Percentiles rank a stretch among this genome's conserved stretches.
Evolutionary conservation across 2,113 vertebrate genomes (phyloP).

Genomic region (Marmota flaviventris): DNA sequence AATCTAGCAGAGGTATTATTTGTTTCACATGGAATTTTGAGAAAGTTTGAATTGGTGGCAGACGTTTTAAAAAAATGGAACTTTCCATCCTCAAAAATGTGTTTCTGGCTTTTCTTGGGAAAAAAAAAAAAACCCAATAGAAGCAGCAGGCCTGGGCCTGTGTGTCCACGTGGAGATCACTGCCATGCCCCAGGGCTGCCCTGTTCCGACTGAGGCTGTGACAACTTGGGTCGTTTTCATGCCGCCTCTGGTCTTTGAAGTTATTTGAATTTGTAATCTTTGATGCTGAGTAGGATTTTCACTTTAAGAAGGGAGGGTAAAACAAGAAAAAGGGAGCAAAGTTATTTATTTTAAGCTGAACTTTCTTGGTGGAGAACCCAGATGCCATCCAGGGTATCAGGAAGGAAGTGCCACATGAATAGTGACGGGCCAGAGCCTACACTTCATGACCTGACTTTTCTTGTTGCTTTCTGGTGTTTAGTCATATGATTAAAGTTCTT

Average conservation of each 20-base stretch:
- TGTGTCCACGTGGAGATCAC: too few relatives aligned
- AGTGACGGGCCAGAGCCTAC: not conserved
- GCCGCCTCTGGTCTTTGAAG: rapidly evolving
- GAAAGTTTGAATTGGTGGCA: not conserved
- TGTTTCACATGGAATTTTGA: not conserved
- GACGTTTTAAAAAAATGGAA: not conserved
- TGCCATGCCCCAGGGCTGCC: too few relatives aligned
- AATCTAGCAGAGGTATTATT: not conserved
- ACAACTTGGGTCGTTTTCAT: not conserved
- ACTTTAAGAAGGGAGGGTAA: not conserved
- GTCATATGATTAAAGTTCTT: not conserved
- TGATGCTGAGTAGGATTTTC: not conserved
- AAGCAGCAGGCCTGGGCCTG: not conserved
- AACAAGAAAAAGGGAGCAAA: not conserved
- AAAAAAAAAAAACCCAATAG: not conserved
- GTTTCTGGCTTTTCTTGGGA: not conserved
- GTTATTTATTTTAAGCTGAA: not conserved
- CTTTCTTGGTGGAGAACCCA: not conserved
- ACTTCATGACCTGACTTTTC: not conserved
- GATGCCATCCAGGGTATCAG: too few relatives aligned
- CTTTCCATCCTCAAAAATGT: not conserved
- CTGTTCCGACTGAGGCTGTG: too few relatives aligned
- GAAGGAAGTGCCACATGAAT: not conserved
- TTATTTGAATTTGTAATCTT: too few relatives aligned
- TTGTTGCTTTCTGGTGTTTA: not conserved